Evolutionary conservation across 37 sponge, comb jelly and placozoan species (phyloP).

Genomic region (Amphimedon queenslandica): DNA sequence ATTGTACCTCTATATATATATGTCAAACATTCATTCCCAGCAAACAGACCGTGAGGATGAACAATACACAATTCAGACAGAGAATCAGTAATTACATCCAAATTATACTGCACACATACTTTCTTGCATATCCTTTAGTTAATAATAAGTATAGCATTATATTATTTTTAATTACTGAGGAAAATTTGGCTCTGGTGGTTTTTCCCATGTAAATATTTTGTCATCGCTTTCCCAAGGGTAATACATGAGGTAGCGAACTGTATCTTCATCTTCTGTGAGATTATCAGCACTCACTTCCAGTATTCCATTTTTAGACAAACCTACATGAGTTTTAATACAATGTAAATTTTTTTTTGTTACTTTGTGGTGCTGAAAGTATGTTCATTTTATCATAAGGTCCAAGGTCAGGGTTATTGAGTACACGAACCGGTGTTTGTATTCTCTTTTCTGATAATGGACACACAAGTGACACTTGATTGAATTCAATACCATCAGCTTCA

Average conservation of each 20-base stretch:
- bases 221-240: constrained; percentile 9
- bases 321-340: neutral
- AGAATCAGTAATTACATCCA: too few species aligned
- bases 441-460: neutral
- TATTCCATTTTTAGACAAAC: neutral
- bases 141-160: too few species aligned
- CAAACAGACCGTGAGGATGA: constrained; percentile 4
- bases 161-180: constrained; percentile 3
- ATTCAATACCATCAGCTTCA: neutral
- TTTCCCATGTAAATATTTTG: neutral
- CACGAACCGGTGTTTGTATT: neutral
- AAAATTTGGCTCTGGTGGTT: neutral
- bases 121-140: too few species aligned
- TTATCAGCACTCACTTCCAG: neutral
- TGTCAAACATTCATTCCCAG: constrained; percentile 12
- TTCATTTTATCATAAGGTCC: neutral
- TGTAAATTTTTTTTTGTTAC: neutral
- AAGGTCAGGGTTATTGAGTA: neutral
- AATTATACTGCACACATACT: too few species aligned
- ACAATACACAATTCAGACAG: neutral
- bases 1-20: constrained; percentile 11
- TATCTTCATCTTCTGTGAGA: neutral
- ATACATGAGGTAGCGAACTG: constrained; percentile 2
- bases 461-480: neutral
- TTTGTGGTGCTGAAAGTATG: neutral